Base-by-base conservation (phyloP, 1,140 invertebrate genomes). In the Paramacrobiotus metropolitanus region DNA sequence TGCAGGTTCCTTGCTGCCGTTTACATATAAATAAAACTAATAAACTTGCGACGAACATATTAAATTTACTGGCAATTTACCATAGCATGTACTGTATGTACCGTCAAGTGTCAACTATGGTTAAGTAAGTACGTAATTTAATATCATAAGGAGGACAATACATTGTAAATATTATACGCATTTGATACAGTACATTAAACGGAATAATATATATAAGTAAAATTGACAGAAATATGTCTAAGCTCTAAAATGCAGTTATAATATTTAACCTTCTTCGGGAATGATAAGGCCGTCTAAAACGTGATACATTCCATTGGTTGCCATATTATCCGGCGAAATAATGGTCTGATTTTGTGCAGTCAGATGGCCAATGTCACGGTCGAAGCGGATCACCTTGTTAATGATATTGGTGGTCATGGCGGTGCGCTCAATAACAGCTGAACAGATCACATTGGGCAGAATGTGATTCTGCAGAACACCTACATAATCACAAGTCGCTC, bases 361-460 rank as follows among this genome's bases (percentile, higher is more conserved):
- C 48, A 55, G 24, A 4, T 28, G 15, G 24, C 24, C 24, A 9
- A 15, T 24, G 48, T 15, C 24, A 4, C 48, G 48, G 28, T 15
- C 24, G 24, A 55, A 55, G 9, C 48, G 48, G 15, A 55, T 55
- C 15, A 24, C 24, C 15, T 24, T 15, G 24, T 55, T 55, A 28
- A 55, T 15, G 48, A 55, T 24, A 24, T 55, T 55, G 4, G 15
- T 28, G 15, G 48, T 55, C 15, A 24, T 55, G 15, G 48, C 48
- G 15, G 15, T 55, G 24, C 24, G 15, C 28, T 55, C 48, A 9
- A 81, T 77, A 1, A 77, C 75, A 2, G 75, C 66, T 1, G 80
- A 77, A 67, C 82, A 84, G 66, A 83, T 77, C 18, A 81, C 80
- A 64, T 81, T 77, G 30, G 80, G 76, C 20, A 82, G 69, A 31